Evolutionary conservation across 2,888 invertebrate genomes (phyloP), one percentile per base, ranked within the genome.

Genomic region (Habroteleia sp.): DNA sequence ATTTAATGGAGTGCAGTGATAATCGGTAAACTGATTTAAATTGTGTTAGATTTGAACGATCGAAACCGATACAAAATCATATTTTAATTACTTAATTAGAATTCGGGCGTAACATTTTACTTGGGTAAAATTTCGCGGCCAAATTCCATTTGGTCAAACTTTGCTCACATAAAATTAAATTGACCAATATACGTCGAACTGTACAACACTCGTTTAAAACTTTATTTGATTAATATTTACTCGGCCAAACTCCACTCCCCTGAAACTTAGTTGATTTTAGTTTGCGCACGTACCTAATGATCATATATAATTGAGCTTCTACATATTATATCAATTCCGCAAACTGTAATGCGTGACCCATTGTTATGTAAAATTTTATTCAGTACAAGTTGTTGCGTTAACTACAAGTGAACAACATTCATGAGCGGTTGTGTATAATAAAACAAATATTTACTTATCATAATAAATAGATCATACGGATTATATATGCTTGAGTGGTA

Each of bases 201-300:
- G 48, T 11, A 29, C 58, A 68, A 68, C 68, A 68, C 68, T 58
- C 58, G 42, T 58, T 58, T 58, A 50, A n/a, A 68, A 68, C 68
- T 68, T 68, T 68, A 68, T 68, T 68, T 50, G 68, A 68, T 68
- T 68, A 68, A 68, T 68, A 68, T 68, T 68, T 68, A 68, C 68
- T 68, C 58, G 58, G 58, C 33, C 68, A 50, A 68, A 68, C 68
- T 68, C 58, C 35, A 37, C 66, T 58, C 48, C 31, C 48, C 48
- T 16, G 20, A 17, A 69, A 69, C 69, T 69, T 69, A 42, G 58
- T 69, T 69, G 27, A 35, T 42, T 69, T 69, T 60, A 60, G 69
- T 60, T 69, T 46, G 69, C 60, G 39, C 52, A 35, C 44, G 44
- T 52, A 60, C 52, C 60, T 69, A 69, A 60, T 60, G 69, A 69